Percentiles rank a stretch among this genome's conserved stretches.
Conservation (phyloP, 1,140 invertebrate genomes). For the Caenorhabditis latens region DNA sequence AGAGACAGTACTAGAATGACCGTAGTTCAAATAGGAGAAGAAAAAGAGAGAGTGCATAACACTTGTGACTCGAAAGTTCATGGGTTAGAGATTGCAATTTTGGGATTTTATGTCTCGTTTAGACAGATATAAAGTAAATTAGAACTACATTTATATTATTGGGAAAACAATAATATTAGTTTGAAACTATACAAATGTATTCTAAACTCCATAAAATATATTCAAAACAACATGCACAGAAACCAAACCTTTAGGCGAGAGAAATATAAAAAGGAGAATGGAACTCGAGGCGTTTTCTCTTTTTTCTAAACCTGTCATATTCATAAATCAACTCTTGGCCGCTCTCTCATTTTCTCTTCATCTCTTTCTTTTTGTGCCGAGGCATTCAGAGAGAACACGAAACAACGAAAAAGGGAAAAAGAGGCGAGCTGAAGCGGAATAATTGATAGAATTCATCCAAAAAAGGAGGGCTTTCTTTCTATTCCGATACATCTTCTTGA, state of each 20-base stretch:
- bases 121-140: no score
- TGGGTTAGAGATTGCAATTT: neutral
- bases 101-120: no score
- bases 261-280: no score
- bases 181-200: no score
- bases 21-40: neutral
- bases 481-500: constrained; percentile 13
- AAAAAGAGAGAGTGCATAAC: neutral
- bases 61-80: constrained; percentile 1
- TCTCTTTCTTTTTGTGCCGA: neutral
- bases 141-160: no score
- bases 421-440: constrained; percentile 15
- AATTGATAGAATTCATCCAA: constrained; percentile 2
- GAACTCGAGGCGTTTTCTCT: neutral
- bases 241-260: no score
- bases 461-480: neutral
- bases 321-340: neutral
- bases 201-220: no score
- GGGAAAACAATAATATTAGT: no score
- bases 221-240: no score
- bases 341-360: neutral
- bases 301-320: constrained; percentile 28
- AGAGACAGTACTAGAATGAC: neutral
- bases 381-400: neutral
- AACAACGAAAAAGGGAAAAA: neutral